These are phyloP conservation scores for Piaya cayana DNA, from an alignment of 2,113 vertebrate genomes.

Conservation along the genomic window DNA sequence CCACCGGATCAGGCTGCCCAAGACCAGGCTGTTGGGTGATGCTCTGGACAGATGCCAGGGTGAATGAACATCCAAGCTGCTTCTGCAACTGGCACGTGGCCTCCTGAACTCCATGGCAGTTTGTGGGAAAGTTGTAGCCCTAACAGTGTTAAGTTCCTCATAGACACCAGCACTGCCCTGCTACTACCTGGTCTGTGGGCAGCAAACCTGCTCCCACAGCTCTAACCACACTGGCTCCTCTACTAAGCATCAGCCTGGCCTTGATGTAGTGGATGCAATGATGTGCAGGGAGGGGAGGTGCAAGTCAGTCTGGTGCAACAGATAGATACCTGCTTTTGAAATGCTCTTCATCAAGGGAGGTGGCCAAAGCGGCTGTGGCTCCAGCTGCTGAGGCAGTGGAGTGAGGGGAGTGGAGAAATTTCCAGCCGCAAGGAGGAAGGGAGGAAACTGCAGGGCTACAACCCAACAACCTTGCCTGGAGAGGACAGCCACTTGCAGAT, in stretches of 20 bases:
- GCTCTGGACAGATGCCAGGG: background rate
- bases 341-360: background rate
- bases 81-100: background rate
- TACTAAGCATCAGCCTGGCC: background rate
- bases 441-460: constrained; percentile 66
- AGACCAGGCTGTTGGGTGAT: background rate
- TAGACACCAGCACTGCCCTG: background rate
- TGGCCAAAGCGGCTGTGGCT: background rate
- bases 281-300: rapidly evolving
- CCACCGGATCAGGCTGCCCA: too few species aligned
- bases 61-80: background rate
- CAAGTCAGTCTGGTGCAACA: background rate
- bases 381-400: background rate
- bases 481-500: background rate
- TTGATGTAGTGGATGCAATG: rapidly evolving
- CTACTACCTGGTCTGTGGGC: background rate
- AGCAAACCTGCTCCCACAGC: background rate
- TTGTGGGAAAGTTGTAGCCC: background rate
- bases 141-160: background rate
- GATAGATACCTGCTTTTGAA: background rate
- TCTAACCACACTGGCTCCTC: background rate
- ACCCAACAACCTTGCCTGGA: constrained; percentile 9
- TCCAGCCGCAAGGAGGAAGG: constrained; percentile 80
- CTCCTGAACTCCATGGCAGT: background rate
- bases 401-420: constrained; percentile 62